A percentile compares a stretch with the other conserved stretches of the same genome.
phyloP scores from a whole-genome alignment of 2,113 vertebrate genomes.

The Okapia johnstoni region DNA sequence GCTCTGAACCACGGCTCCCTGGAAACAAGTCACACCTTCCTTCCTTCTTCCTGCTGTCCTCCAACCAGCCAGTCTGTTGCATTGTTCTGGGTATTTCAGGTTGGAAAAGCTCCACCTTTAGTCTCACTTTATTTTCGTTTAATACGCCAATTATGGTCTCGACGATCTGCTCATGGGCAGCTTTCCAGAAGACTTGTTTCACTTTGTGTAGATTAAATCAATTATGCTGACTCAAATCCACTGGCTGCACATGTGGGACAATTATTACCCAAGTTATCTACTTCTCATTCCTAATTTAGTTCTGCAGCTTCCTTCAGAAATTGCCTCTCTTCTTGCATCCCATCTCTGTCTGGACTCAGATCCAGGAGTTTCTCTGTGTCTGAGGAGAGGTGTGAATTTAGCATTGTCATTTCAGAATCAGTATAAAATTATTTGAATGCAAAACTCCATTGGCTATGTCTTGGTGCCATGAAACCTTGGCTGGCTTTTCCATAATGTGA shows the following conservation, averaged over 20 bases:
- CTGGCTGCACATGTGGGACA: background rate
- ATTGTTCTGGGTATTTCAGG: accelerated
- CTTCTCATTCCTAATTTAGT: background rate
- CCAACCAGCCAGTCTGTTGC: background rate
- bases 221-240: background rate
- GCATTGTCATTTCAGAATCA: background rate
- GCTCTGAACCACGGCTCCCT: background rate
- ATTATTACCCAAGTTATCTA: background rate
- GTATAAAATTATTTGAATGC: background rate
- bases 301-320: background rate
- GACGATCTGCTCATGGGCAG: background rate
- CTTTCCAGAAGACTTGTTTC: conserved; percentile 17
- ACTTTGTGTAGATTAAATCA: background rate
- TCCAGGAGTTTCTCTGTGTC: background rate
- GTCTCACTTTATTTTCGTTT: conserved; percentile 17
- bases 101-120: background rate
- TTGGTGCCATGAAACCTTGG: background rate
- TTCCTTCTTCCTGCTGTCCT: background rate
- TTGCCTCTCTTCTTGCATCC: background rate
- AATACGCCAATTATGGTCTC: background rate
- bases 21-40: background rate
- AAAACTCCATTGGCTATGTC: background rate
- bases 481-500: background rate
- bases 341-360: background rate
- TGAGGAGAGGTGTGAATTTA: background rate